Percentiles rank a stretch among this genome's conserved stretches.
Conservation (phyloP, 2,797 vertebrate species). For the Cryptoprocta ferox region DNA sequence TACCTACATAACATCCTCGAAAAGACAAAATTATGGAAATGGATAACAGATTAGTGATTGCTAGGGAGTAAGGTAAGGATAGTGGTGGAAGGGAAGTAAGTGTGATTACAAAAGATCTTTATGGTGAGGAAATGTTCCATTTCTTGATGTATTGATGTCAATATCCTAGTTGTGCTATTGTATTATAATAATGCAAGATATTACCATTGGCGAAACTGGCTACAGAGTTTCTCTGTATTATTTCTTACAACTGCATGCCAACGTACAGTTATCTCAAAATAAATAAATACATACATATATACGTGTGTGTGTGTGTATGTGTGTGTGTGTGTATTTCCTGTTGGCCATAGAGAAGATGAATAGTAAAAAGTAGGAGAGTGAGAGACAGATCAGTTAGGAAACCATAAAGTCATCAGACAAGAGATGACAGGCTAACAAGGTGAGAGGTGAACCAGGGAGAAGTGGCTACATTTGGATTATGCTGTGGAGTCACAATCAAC, state of each 20-base stretch:
- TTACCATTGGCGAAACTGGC: background rate
- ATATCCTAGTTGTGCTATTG: background rate
- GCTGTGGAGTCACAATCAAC: background rate
- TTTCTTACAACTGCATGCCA: background rate
- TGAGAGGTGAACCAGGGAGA: background rate
- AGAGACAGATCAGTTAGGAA: background rate
- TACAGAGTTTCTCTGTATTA: background rate
- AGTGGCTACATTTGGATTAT: background rate
- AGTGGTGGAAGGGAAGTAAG: background rate
- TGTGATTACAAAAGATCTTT: background rate
- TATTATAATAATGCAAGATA: background rate
- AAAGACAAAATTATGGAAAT: constrained; percentile 34
- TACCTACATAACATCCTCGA: background rate
- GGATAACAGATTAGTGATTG: background rate
- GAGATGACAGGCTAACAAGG: background rate
- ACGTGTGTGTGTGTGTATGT: no score
- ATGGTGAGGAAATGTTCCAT: background rate
- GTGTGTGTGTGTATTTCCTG: no score
- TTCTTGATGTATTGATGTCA: background rate
- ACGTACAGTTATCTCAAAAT: background rate
- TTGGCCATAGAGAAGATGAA: background rate
- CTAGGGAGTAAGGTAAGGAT: background rate
- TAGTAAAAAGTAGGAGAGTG: background rate
- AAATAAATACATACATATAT: background rate
- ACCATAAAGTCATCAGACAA: background rate